These are phyloP conservation scores for Flabesymbios commensalis DNA, from an alignment of 2,888 invertebrate genomes.

Conservation along the genomic window DNA sequence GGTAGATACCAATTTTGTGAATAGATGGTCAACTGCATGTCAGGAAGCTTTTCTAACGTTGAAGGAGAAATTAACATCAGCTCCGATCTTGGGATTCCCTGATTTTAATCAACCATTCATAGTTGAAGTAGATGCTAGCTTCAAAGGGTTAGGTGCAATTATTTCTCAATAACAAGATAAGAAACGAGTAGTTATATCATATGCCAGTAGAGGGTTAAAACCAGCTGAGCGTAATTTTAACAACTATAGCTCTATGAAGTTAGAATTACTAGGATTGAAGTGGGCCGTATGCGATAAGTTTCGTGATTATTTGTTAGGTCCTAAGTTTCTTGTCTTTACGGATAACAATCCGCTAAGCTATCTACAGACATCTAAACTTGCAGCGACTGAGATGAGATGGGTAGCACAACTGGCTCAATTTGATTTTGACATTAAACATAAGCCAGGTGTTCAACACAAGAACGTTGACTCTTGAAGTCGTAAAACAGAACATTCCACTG, in stretches of 20 bases:
- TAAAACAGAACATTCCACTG: background rate
- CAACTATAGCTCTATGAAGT: background rate
- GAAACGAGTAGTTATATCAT: background rate
- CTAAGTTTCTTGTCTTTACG: background rate
- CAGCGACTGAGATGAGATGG: constrained; percentile 36
- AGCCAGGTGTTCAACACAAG: constrained; percentile 22
- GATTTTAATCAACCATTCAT: background rate
- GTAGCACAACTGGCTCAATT: constrained; percentile 29
- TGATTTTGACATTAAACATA: constrained; percentile 29
- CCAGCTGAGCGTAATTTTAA: background rate
- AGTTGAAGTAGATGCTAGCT: background rate
- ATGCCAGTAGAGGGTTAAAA: background rate
- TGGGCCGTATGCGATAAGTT: constrained; percentile 22
- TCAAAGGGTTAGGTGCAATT: background rate
- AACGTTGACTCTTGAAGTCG: constrained; percentile 33
- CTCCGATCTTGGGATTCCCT: background rate
- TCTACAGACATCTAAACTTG: constrained; percentile 27
- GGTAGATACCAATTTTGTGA: no score
- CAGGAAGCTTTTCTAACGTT: background rate
- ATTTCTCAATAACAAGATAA: background rate
- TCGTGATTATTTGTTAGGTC: constrained; percentile 9
- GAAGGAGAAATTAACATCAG: background rate
- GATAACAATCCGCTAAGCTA: constrained; percentile 7
- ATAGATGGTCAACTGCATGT: background rate
- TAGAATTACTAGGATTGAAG: background rate